Base-by-base conservation (phyloP, 2,797 vertebrate genomes). In the Triplophysa yarkandensis region DNA sequence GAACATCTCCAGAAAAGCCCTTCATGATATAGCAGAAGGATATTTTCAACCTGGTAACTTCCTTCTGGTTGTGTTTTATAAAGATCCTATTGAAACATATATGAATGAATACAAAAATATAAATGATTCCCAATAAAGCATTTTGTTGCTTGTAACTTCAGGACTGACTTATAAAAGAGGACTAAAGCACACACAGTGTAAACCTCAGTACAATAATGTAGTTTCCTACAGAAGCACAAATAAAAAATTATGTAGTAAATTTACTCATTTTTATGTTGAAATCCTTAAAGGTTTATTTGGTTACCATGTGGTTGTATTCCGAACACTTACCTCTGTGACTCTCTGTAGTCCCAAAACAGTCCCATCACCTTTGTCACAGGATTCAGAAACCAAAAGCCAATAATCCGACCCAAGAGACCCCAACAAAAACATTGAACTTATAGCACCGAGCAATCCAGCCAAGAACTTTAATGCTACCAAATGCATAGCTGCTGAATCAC, bases 1-100 rank as follows among this genome's bases (percentile, higher is more conserved):
- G 90, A 92, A 73, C 94, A 95, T 71, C 93, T 92, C 94, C 94
- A 95, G 81, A 95, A 95, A 78, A 95, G 92, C 36, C 94, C 94
- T 84, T 95, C 94, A 65, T 95, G 94, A 76, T 94, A 93, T 71
- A 93, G 92, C 81, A 85, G 86, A 80, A 83, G 88, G 1, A 14
- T 19, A 32, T 60, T 61, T 48, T 60, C 58, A 34, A 6, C 2
- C 57, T 27, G 61, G 27, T 27, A 30, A 2, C 25, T 70, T 30
- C 10, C 48, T 17, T 19, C 36, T 44, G 14, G 39, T 5, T 68
- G 43, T 73, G 28, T n/a, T 21, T 65, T 39, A 25, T 43, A 25
- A 4, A 66, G 34, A 27, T 69, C 39, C 66, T 82, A 60, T 23
- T 58, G 0, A 57, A 11, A 57, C 28, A 75, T 54, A 23, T 61